Evolutionary conservation across 2,113 vertebrate genomes (phyloP).

Genomic region (Butorides virescens): DNA sequence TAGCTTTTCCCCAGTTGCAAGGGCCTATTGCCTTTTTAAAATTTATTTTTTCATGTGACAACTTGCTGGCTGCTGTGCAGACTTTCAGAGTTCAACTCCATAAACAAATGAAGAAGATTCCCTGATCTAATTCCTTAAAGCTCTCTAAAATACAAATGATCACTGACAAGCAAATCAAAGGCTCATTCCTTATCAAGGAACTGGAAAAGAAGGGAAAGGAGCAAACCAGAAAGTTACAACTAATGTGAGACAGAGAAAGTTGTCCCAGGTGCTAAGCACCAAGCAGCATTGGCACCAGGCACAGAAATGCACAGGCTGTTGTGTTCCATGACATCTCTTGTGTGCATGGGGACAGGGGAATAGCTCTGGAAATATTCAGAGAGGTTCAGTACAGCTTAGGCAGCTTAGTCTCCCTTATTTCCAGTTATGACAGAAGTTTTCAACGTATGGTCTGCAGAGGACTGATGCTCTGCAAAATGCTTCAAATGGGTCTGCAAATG

Average conservation of each 20-base stretch:
- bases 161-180: neutral
- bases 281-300: neutral
- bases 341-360: neutral
- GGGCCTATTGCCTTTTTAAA: neutral
- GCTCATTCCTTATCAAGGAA: neutral
- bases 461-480: neutral
- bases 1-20: neutral
- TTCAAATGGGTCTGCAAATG: neutral
- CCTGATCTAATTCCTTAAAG: neutral
- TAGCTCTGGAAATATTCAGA: neutral
- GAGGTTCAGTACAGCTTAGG: neutral
- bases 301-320: neutral
- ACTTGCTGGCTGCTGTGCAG: neutral
- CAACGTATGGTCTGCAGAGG: fast-evolving
- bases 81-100: neutral
- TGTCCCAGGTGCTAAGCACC: neutral
- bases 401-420: neutral
- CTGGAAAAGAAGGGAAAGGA: neutral
- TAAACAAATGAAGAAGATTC: neutral
- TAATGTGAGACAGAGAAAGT: neutral
- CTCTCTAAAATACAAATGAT: neutral
- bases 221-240: neutral
- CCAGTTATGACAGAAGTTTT: neutral
- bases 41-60: neutral
- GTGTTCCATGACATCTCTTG: neutral